Base-by-base conservation (phyloP, 1,140 invertebrate species). In the Dolichoris vasculosae region DNA sequence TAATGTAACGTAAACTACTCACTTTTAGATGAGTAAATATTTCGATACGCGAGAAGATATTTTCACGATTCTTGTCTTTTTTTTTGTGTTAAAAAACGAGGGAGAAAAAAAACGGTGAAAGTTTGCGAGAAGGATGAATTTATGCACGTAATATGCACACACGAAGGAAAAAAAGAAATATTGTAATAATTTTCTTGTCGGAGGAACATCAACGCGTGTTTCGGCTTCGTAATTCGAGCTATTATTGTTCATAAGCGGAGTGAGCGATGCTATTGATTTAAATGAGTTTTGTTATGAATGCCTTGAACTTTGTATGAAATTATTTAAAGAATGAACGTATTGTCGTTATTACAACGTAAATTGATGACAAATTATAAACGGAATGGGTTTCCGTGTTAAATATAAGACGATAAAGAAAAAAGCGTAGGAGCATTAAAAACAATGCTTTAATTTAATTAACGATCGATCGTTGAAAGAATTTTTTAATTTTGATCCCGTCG, bases 261-360 rank as follows among this genome's bases (percentile, higher is more conserved):
- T 40, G 32, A 80, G 40, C 40, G 30, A 77, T 77, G 48, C 35
- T 80, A 80, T 80, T 80, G 76, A 55, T 78, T 78, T 59, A 35
- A 78, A 59, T 48, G 26, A 51, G 2, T 38, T 55, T 55, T 59
- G 30, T 26, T 78, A 35, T 15, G 26, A 26, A 26, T 26, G 55
- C 23, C 23, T 26, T 4, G 2, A 26, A 26, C 55, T 59, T 67
- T 67, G 15, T 32, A 32, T 35, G 13, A 13, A 32, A 67, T 67
- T 32, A 35, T 67, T 67, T 32, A 32, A 67, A 67, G 15, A 67
- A 32, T 32, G 15, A 32, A 32, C 15, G 63, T 17, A 35, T 35
- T 67, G 15, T 35, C 63, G 13, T 32, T 67, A 67, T 32, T 67
- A 17, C 35, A 35, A 67, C 1, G n/a, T 64, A 64, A 64, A 64